Percentiles rank a stretch among this genome's conserved stretches.
These are phyloP conservation scores for Cepaea hortensis DNA, from an alignment of 2,888 invertebrate species.

Conservation along the genomic window DNA sequence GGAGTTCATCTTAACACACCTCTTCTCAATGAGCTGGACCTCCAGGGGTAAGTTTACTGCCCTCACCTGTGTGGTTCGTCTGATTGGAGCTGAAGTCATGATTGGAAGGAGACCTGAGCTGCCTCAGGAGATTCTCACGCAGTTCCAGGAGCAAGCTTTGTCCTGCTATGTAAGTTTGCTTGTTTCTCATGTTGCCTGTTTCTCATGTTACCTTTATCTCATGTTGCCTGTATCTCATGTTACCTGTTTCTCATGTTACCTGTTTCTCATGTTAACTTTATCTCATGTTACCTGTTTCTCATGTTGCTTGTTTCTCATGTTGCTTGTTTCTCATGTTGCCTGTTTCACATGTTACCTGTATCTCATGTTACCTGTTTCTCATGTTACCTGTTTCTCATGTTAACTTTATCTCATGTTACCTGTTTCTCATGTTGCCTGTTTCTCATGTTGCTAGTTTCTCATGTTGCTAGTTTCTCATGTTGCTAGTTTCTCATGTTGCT, in stretches of 20 bases:
- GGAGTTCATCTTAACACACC: conserved; percentile 43
- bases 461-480: too few relatives aligned
- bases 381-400: too few relatives aligned
- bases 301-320: neutral
- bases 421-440: neutral
- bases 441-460: neutral
- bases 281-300: neutral
- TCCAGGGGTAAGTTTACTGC: conserved; percentile 74
- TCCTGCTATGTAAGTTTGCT: conserved; percentile 76
- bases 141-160: conserved; percentile 75
- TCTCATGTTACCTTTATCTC: too few relatives aligned
- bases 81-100: conserved; percentile 74
- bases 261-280: too few relatives aligned
- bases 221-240: too few relatives aligned
- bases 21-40: conserved; percentile 70
- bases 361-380: too few relatives aligned
- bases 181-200: neutral
- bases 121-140: conserved; percentile 73
- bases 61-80: conserved; percentile 75
- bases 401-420: too few relatives aligned
- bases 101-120: conserved; percentile 74
- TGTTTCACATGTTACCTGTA: too few relatives aligned
- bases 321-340: too few relatives aligned
- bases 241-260: too few relatives aligned
- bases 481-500: too few relatives aligned